Evolutionary conservation across 2,113 vertebrate genomes (phyloP).

Genomic region (Sinocyclocheilus maitianheensis): DNA sequence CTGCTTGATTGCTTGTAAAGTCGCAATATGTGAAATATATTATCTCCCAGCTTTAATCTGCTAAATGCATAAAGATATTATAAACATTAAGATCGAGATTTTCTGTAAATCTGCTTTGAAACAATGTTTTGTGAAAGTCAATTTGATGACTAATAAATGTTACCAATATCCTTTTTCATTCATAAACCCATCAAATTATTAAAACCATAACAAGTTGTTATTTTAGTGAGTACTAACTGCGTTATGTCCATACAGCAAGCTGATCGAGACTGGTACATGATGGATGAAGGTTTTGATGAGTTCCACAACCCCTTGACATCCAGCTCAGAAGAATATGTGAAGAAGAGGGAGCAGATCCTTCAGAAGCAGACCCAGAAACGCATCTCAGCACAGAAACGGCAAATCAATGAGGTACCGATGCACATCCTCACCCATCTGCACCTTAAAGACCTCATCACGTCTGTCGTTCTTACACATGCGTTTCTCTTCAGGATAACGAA

Average conservation of each 20-base stretch:
- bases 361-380: slow-evolving; percentile 97
- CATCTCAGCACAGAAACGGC: slow-evolving; percentile 93
- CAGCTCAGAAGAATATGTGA: slow-evolving; percentile 92
- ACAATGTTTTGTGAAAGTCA: too few species aligned
- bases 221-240: neutral
- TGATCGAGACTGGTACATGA: slow-evolving; percentile 99
- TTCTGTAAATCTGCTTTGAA: too few species aligned
- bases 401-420: slow-evolving; percentile 92
- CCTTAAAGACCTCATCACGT: neutral
- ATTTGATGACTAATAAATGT: too few species aligned
- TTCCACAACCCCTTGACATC: slow-evolving; percentile 94
- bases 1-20: too few species aligned
- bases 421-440: neutral
- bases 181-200: too few species aligned
- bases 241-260: slow-evolving; percentile 83
- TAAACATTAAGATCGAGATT: too few species aligned
- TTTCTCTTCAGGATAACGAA: slow-evolving; percentile 86
- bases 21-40: too few species aligned
- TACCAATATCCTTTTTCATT: too few species aligned
- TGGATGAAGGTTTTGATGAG: slow-evolving; percentile 97
- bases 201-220: neutral
- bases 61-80: too few species aligned
- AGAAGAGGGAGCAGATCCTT: slow-evolving; percentile 93
- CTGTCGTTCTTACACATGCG: neutral
- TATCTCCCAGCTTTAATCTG: too few species aligned